A percentile compares a stretch with the other conserved stretches of the same genome.
Conservation (phyloP, 1,140 invertebrate genomes). For the Leptopilina clavipes region DNA sequence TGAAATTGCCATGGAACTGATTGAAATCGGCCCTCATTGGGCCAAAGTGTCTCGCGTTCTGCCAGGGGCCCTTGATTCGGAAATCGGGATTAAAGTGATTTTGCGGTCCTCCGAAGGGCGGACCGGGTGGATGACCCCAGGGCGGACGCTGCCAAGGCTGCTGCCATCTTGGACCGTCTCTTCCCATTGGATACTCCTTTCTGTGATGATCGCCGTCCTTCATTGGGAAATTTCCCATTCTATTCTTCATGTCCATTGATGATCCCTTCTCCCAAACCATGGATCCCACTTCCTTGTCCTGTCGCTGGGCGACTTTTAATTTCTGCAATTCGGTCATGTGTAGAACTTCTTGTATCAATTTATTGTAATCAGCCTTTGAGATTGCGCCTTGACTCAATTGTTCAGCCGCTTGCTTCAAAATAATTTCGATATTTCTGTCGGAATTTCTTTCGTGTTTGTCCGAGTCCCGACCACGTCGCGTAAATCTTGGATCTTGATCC, state of each 20-base stretch:
- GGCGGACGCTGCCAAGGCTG: conserved; percentile 68
- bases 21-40: conserved; percentile 68
- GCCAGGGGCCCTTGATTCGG: conserved; percentile 68
- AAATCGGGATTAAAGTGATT: conserved; percentile 66
- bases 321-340: conserved; percentile 87
- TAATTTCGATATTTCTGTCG: conserved; percentile 83
- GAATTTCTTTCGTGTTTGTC: conserved; percentile 71
- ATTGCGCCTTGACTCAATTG: conserved; percentile 85
- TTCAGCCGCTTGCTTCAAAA: conserved; percentile 89
- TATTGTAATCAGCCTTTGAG: conserved; percentile 86
- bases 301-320: conserved; percentile 83
- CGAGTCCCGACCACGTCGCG: conserved; percentile 59
- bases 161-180: conserved; percentile 69
- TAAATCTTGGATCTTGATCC: conserved; percentile 72
- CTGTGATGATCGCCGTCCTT: conserved; percentile 43
- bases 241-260: conserved; percentile 54
- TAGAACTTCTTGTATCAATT: conserved; percentile 85
- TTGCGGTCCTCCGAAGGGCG: conserved; percentile 56
- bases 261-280: conserved; percentile 68
- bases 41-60: conserved; percentile 67
- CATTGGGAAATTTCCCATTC: conserved; percentile 46
- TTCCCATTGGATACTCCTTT: conserved; percentile 58
- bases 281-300: conserved; percentile 74
- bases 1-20: conserved; percentile 69
- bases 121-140: conserved; percentile 66